phyloP scores from a whole-genome alignment of 2,113 vertebrate genomes.

The Hyperopisus bebe region DNA sequence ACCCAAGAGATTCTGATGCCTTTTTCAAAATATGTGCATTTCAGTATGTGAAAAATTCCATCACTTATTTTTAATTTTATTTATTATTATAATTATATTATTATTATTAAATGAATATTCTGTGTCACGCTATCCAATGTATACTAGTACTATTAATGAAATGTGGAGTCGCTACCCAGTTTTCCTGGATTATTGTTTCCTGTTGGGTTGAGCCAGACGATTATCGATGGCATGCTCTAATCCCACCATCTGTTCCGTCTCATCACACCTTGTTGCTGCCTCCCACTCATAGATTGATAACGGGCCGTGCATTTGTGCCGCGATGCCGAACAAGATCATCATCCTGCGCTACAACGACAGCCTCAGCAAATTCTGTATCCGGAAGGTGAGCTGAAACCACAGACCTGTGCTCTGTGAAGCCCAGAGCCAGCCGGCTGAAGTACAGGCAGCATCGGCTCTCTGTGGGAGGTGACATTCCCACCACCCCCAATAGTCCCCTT shows the following conservation, averaged over 20 bases:
- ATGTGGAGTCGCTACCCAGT: background rate
- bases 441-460: background rate
- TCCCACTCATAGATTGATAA: conserved; percentile 78
- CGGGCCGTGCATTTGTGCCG: conserved; percentile 89
- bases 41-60: background rate
- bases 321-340: conserved; percentile 90
- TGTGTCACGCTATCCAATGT: background rate
- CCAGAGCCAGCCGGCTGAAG: background rate
- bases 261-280: background rate
- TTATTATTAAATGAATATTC: background rate
- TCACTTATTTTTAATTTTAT: background rate
- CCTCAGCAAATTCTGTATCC: conserved; percentile 93
- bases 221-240: background rate
- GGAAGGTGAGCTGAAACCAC: conserved; percentile 70
- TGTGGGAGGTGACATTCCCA: background rate
- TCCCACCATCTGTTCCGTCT: background rate
- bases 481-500: background rate
- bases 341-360: conserved; percentile 91
- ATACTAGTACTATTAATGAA: background rate
- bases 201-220: background rate
- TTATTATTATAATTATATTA: background rate
- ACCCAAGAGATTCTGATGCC: background rate
- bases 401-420: background rate
- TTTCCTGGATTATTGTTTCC: background rate
- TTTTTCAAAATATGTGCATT: background rate